A percentile compares a stretch with the other conserved stretches of the same genome.
phyloP scores from a whole-genome alignment of 2,888 invertebrate species.

The Drosophila atroscutellata region DNA sequence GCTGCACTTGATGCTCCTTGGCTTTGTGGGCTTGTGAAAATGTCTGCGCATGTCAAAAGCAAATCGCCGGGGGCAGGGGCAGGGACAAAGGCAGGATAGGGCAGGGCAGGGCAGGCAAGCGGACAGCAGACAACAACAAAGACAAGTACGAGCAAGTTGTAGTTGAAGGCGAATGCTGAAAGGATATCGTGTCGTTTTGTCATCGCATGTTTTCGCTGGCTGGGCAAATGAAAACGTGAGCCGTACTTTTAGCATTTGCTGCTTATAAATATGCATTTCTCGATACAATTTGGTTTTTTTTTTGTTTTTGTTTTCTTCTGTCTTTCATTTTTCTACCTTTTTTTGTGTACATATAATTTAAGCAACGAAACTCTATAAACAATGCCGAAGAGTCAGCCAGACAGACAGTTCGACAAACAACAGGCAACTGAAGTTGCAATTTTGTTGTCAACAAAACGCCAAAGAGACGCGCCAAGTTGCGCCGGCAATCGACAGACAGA shows the following conservation, averaged over 20 bases:
- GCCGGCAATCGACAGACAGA: slow-evolving; percentile 40
- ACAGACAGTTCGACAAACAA: slow-evolving; percentile 40
- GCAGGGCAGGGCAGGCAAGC: not conserved
- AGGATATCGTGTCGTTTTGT: slow-evolving; percentile 82
- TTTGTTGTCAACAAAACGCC: slow-evolving; percentile 74
- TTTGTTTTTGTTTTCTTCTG: slow-evolving; percentile 14
- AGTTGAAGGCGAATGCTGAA: slow-evolving; percentile 46
- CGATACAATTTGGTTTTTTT: slow-evolving; percentile 47
- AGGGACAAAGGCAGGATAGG: not conserved
- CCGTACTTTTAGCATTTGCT: slow-evolving; percentile 56
- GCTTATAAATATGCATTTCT: slow-evolving; percentile 78
- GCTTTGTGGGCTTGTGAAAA: slow-evolving; percentile 77
- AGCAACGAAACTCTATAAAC: slow-evolving; percentile 71
- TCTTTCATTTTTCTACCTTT: slow-evolving; percentile 22
- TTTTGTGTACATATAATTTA: slow-evolving; percentile 70
- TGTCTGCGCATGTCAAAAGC: slow-evolving; percentile 77
- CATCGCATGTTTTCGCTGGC: slow-evolving; percentile 72
- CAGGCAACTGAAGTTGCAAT: slow-evolving; percentile 73
- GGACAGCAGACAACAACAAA: slow-evolving; percentile 24
- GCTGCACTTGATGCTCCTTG: slow-evolving; percentile 75
- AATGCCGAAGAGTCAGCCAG: slow-evolving; percentile 50
- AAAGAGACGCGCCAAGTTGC: slow-evolving; percentile 56
- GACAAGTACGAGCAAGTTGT: slow-evolving; percentile 20
- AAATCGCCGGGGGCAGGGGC: slow-evolving; percentile 23
- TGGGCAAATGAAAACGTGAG: slow-evolving; percentile 75